A percentile compares a stretch with the other conserved stretches of the same genome.
These are phyloP conservation scores for Lacanobia oleracea DNA, from an alignment of 2,888 invertebrate genomes.

Conservation along the genomic window DNA sequence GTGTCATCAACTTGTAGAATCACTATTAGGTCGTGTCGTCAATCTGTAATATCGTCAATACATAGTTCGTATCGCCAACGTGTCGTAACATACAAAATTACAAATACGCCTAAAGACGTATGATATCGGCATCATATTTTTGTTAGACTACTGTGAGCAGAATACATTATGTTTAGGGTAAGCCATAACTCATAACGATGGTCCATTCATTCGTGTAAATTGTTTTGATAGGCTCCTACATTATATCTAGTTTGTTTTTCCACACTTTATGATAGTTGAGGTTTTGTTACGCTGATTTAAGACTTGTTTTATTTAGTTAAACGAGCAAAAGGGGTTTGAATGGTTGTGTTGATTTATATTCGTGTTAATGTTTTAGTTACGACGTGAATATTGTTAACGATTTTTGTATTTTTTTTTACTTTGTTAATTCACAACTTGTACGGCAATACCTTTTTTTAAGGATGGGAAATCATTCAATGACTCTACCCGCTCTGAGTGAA, in stretches of 20 bases:
- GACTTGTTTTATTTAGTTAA: constrained; percentile 48
- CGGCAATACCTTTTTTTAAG: too few species aligned
- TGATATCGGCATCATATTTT: constrained; percentile 58
- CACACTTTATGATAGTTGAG: constrained; percentile 47
- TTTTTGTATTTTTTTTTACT: too few species aligned
- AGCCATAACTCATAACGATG: constrained; percentile 40
- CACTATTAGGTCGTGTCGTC: neutral
- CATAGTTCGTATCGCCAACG: constrained; percentile 10
- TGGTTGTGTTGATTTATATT: constrained; percentile 25
- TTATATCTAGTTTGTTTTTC: constrained; percentile 46
- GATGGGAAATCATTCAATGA: too few species aligned
- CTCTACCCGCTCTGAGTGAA: too few species aligned
- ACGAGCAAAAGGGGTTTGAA: constrained; percentile 39
- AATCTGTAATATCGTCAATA: neutral
- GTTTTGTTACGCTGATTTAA: constrained; percentile 41
- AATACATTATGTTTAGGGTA: constrained; percentile 52
- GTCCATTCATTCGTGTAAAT: constrained; percentile 59
- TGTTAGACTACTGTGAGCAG: constrained; percentile 54
- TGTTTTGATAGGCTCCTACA: constrained; percentile 54
- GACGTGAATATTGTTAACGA: neutral
- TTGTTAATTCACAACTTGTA: too few species aligned
- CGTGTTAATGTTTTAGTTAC: constrained; percentile 30
- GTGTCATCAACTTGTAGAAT: too few species aligned
- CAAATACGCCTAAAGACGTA: constrained; percentile 43
- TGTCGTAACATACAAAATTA: constrained; percentile 39